These are phyloP conservation scores for Alcedo quadribrachys DNA, from an alignment of 2,797 vertebrate species.

Conservation along the genomic window DNA sequence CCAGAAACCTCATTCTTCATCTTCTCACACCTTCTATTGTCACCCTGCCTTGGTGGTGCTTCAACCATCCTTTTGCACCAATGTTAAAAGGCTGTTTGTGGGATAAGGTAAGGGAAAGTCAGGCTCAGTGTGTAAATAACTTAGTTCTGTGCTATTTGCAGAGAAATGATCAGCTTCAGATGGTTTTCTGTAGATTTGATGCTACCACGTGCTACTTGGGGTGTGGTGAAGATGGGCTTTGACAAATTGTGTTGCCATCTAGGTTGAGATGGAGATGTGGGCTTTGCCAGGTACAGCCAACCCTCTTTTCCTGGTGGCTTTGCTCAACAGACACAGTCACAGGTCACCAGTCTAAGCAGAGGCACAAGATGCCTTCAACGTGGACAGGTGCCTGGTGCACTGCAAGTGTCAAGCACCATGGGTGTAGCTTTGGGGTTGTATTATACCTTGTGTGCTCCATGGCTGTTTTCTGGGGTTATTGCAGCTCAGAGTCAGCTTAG, in stretches of 20 bases:
- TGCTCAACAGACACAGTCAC: background rate
- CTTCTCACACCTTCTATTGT: background rate
- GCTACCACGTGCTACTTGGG: background rate
- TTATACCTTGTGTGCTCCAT: background rate
- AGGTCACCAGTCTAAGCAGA: background rate
- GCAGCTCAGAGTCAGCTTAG: background rate
- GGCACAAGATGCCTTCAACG: background rate
- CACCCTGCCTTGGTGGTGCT: background rate
- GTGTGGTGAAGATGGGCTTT: background rate
- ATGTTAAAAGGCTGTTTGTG: background rate
- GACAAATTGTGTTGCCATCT: background rate
- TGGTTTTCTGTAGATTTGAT: background rate
- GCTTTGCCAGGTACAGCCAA: background rate
- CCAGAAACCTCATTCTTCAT: background rate
- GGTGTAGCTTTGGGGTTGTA: background rate
- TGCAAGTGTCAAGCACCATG: background rate
- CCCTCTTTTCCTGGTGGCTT: background rate
- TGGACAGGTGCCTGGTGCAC: background rate
- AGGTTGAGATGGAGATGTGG: background rate
- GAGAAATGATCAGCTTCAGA: too few relatives aligned
- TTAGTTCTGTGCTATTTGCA: background rate
- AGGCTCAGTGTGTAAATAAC: background rate
- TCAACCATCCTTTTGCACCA: background rate
- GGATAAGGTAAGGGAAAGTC: background rate
- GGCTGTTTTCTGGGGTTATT: background rate